Evolutionary conservation across 2,888 invertebrate species (phyloP).

Genomic region (Hymenopus coronatus): DNA sequence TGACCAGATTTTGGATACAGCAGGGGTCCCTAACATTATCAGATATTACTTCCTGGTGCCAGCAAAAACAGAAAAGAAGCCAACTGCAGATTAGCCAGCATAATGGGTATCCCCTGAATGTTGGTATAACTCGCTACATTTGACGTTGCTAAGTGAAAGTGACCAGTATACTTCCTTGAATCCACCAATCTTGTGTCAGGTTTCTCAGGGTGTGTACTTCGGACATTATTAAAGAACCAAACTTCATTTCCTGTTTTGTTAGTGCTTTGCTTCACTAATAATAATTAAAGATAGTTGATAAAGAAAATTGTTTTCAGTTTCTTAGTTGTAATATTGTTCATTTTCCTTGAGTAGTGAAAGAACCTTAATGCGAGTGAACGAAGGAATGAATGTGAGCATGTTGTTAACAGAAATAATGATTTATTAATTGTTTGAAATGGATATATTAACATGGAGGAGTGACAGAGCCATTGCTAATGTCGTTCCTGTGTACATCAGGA

Average conservation of each 20-base stretch:
- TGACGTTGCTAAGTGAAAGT: no score
- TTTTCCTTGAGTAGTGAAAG: neutral
- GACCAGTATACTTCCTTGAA: neutral
- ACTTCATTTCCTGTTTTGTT: neutral
- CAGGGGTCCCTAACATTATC: no score
- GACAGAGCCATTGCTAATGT: neutral
- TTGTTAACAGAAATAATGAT: slow-evolving; percentile 9
- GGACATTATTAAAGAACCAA: neutral
- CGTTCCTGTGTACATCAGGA: neutral
- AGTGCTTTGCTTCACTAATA: neutral
- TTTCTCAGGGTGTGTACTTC: neutral
- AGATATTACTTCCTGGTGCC: no score
- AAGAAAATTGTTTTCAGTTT: neutral
- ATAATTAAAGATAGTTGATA: neutral
- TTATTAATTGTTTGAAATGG: slow-evolving; percentile 15
- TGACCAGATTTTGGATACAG: no score
- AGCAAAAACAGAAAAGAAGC: no score
- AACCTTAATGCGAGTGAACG: neutral
- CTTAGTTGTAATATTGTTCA: neutral
- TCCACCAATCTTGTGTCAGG: neutral
- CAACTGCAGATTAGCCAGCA: no score
- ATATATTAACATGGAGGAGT: neutral
- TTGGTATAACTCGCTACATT: no score
- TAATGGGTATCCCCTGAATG: no score
- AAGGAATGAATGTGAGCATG: neutral